Conservation (phyloP, 2,113 vertebrate species). For the Phyllostomus hastatus region DNA sequence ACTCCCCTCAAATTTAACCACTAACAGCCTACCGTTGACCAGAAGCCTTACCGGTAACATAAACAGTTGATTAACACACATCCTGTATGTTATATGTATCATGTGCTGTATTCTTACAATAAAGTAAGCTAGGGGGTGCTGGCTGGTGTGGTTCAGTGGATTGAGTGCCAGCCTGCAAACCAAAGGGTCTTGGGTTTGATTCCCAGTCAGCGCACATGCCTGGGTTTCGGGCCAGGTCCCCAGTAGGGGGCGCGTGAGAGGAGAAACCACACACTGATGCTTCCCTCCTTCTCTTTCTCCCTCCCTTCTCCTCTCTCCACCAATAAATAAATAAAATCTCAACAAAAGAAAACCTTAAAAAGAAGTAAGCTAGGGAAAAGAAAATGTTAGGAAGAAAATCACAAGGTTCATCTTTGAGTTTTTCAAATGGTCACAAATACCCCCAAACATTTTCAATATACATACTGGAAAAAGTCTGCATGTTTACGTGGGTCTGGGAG, state of each 20-base stretch:
- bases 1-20: not conserved
- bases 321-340: too few relatives aligned
- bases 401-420: not conserved
- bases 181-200: too few relatives aligned
- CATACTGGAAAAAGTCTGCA: not conserved
- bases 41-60: not conserved
- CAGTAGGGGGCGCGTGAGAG: too few relatives aligned
- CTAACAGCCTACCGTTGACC: not conserved
- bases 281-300: too few relatives aligned
- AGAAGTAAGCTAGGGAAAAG: not conserved
- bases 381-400: not conserved
- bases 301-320: too few relatives aligned
- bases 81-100: not conserved
- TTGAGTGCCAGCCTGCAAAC: too few relatives aligned
- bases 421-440: not conserved
- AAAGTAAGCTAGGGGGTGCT: not conserved
- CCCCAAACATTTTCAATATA: not conserved
- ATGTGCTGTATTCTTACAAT: not conserved
- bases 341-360: too few relatives aligned
- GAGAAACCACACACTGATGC: too few relatives aligned
- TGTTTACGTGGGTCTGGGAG: not conserved
- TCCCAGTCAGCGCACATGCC: too few relatives aligned
- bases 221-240: too few relatives aligned
- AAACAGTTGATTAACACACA: not conserved
- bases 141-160: too few relatives aligned